Percentiles rank a stretch among this genome's conserved stretches.
Conservation (phyloP, 2,888 invertebrate genomes). For the Pollenia labialis region DNA sequence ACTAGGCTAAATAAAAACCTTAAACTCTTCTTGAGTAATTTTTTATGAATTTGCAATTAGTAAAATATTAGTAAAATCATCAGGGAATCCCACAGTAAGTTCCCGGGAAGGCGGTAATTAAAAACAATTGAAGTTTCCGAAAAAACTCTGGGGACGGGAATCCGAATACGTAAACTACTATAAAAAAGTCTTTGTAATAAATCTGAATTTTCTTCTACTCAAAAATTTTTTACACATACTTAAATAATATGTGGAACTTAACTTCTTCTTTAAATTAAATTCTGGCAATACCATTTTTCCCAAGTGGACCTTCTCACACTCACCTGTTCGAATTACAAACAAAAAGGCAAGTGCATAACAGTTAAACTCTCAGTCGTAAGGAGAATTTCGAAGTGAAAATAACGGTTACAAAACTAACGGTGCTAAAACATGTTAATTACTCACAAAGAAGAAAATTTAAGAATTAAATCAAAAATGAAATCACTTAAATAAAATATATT, state of each 20-base stretch:
- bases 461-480: constrained; percentile 29
- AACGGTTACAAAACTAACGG: constrained; percentile 47
- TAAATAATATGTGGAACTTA: background rate
- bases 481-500: background rate
- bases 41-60: no score
- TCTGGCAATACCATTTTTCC: constrained; percentile 55
- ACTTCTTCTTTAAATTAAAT: background rate
- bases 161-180: no score
- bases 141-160: no score
- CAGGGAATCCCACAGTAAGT: no score
- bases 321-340: constrained; percentile 58
- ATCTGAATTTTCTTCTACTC: no score
- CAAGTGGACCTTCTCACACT: constrained; percentile 53
- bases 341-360: constrained; percentile 70
- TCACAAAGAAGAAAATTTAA: constrained; percentile 11
- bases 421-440: constrained; percentile 15
- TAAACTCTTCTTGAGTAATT: no score
- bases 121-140: no score
- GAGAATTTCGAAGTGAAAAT: constrained; percentile 75
- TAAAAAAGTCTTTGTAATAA: no score
- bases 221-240: no score
- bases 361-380: constrained; percentile 77
- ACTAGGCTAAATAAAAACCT: no score
- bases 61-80: no score
- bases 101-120: no score